These are phyloP conservation scores for Garra rufa DNA, from an alignment of 2,113 vertebrate genomes.

Conservation along the genomic window DNA sequence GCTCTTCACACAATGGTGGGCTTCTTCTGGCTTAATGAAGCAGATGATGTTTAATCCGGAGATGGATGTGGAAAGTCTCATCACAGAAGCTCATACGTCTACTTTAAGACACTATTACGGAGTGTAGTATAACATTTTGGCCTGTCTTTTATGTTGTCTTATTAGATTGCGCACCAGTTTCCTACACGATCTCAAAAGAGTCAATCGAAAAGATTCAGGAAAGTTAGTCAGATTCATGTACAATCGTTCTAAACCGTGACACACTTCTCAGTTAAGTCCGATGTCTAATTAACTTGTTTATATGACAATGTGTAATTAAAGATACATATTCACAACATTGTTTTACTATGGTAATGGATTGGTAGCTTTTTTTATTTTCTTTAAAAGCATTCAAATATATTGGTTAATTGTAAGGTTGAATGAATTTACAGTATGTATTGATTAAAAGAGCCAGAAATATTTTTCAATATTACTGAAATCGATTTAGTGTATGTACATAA, in stretches of 20 bases:
- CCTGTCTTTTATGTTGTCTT: not conserved
- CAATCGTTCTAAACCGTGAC: not conserved
- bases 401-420: not conserved
- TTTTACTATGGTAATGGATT: not conserved
- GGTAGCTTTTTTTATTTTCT: not conserved
- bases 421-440: not conserved
- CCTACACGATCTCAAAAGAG: too few relatives aligned
- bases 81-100: not conserved
- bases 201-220: not conserved
- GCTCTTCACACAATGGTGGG: constrained; percentile 17
- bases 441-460: not conserved
- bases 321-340: not conserved
- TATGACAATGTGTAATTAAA: not conserved
- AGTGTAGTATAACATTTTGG: not conserved
- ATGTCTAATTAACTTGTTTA: not conserved
- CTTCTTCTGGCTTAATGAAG: constrained; percentile 9
- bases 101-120: not conserved
- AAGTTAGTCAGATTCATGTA: not conserved
- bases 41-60: constrained; percentile 20
- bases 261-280: not conserved
- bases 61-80: constrained; percentile 4
- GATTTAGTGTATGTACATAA: too few relatives aligned
- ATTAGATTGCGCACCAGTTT: too few relatives aligned
- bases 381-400: not conserved
- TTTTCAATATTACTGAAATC: not conserved